Percentiles rank a stretch among this genome's conserved stretches.
Conservation (phyloP, 2,888 invertebrate species). For the Lamellibrachia satsuma region DNA sequence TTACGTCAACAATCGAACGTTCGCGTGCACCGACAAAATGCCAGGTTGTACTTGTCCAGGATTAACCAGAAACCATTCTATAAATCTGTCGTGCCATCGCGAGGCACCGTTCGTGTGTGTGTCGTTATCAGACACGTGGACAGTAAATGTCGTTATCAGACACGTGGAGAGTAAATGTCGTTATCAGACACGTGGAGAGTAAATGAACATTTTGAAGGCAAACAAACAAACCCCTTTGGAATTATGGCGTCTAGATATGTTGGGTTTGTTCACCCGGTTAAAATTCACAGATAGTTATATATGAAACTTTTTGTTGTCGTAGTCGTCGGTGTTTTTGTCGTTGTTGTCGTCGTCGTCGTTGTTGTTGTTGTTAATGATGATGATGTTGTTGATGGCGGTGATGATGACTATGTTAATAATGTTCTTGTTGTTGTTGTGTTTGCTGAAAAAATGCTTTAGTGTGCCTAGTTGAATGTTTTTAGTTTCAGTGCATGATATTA, state of each 20-base stretch:
- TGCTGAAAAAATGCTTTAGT: neutral
- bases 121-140: too few species aligned
- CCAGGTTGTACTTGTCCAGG: neutral
- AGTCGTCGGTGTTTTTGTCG: neutral
- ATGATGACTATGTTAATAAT: neutral
- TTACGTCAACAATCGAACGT: neutral
- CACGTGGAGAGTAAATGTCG: too few species aligned
- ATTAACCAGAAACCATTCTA: neutral
- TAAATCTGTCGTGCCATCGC: neutral
- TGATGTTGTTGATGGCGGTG: neutral
- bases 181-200: too few species aligned
- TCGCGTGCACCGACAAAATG: neutral
- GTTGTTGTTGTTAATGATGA: neutral
- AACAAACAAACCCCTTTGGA: neutral
- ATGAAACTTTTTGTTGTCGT: neutral
- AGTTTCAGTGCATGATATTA: neutral
- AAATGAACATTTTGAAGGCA: too few species aligned
- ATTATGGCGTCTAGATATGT: neutral
- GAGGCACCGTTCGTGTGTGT: neutral
- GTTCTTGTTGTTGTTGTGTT: neutral
- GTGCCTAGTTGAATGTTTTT: neutral
- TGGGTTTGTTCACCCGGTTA: neutral
- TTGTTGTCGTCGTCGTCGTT: neutral
- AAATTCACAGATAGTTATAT: neutral
- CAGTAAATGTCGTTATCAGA: too few species aligned